Evolutionary conservation across 2,797 vertebrate species (phyloP), one percentile per base, ranked within the genome.

Genomic region (Schizopygopsis malacanthus): DNA sequence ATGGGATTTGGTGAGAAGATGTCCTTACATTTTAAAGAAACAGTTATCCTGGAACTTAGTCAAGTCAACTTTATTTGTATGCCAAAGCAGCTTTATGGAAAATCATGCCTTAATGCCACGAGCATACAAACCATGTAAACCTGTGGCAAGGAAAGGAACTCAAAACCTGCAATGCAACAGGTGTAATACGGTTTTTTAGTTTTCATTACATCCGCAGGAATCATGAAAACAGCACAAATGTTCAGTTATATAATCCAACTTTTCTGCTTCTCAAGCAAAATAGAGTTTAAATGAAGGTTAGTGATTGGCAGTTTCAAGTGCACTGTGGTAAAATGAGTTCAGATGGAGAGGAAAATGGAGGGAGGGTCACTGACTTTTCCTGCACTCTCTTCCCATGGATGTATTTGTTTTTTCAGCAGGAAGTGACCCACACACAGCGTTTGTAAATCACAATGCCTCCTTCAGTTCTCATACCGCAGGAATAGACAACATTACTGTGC

Each of bases 1-100:
- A 94, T 95, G 94, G 98, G 97, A 93, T 97, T 92, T 0, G 97
- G 98, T 99, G 91, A 97, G 98, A 96, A 43, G 18, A 45, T 33
- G 18, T 37, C 20, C 50, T 75, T 45, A 41, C 2, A 39, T 72
- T 20, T 43, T 54, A 82, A 79, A 82, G 18, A 56, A 56, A 50
- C 41, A 10, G 20, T 25, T 79, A 71, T 50, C 13, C 12, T 56
- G 54, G 41, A 16, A 77, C 1, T 52, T 25, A n/a, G 43, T 47
- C 71, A 18, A 28, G 71, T 18, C 12, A 47, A 1, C 25, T 47
- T 47, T 28, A 50, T 50, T 50, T 73, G 13, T 41, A 63, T 79
- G 39, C 39, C 39, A 45, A 28, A 28, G 16, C 2, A 79, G 77
- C 39, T 45, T 28, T 45, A 10, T 45, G 43, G 9, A 61, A 63